phyloP scores from a whole-genome alignment of 2,888 invertebrate species.

The Mythimna albipuncta region DNA sequence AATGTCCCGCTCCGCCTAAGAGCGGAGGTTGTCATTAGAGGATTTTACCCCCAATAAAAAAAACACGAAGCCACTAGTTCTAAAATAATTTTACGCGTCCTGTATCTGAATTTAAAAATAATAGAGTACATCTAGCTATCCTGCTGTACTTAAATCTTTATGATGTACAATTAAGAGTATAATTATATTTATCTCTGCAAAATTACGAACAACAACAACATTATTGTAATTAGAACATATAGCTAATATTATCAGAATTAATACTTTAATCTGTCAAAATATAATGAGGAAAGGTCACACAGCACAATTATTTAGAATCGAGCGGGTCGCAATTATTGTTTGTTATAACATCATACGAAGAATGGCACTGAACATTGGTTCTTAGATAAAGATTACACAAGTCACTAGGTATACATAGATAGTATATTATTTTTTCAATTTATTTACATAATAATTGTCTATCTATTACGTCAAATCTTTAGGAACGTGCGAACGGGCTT shows the following conservation, averaged over 20 bases:
- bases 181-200: too few relatives aligned
- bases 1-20: too few relatives aligned
- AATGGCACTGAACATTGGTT: constrained; percentile 24
- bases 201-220: background rate
- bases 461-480: constrained; percentile 27
- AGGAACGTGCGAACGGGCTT: constrained; percentile 47
- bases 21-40: too few relatives aligned
- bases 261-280: constrained; percentile 13
- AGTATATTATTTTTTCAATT: constrained; percentile 12
- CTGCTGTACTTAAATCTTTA: too few relatives aligned
- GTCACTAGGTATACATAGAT: background rate
- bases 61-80: too few relatives aligned
- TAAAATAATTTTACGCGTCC: too few relatives aligned
- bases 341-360: constrained; percentile 37
- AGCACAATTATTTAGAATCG: constrained; percentile 4
- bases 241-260: background rate
- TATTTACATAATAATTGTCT: constrained; percentile 13
- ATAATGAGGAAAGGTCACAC: constrained; percentile 33
- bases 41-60: too few relatives aligned
- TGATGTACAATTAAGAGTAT: too few relatives aligned
- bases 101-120: too few relatives aligned
- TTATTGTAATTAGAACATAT: background rate
- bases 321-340: constrained; percentile 36
- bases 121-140: too few relatives aligned
- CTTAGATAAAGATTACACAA: constrained; percentile 43